Evolutionary conservation across 2,888 invertebrate genomes (phyloP).

Genomic region (Drosophila pullipes): DNA sequence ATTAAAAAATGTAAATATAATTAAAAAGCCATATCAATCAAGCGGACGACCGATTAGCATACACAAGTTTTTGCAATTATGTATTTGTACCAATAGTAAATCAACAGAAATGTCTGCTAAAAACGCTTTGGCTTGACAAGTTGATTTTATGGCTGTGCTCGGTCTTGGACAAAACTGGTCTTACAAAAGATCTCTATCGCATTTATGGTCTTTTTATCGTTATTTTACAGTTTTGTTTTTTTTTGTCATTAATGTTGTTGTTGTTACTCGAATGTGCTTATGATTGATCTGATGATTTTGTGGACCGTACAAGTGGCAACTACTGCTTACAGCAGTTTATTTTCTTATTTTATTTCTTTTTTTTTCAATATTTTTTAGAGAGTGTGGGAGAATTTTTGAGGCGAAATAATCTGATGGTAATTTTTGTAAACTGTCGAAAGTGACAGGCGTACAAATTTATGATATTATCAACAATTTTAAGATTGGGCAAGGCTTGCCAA

Average conservation of each 20-base stretch:
- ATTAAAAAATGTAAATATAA: constrained; percentile 71
- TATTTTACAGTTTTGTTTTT: constrained; percentile 50
- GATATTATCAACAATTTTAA: constrained; percentile 24
- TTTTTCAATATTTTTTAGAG: constrained; percentile 43
- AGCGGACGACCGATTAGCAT: constrained; percentile 70
- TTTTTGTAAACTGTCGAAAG: constrained; percentile 69
- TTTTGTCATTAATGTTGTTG: constrained; percentile 7
- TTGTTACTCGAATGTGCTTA: constrained; percentile 52
- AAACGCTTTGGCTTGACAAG: constrained; percentile 70
- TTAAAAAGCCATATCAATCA: constrained; percentile 72
- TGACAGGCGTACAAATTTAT: constrained; percentile 68
- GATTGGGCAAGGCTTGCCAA: constrained; percentile 26
- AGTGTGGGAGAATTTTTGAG: constrained; percentile 77
- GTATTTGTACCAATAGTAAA: constrained; percentile 64
- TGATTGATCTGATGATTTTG: constrained; percentile 78
- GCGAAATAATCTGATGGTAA: constrained; percentile 68
- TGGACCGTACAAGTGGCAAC: constrained; percentile 65
- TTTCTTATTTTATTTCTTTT: neutral
- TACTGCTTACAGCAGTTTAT: constrained; percentile 49
- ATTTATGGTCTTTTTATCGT: constrained; percentile 73
- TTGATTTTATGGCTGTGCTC: constrained; percentile 50
- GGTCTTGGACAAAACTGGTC: constrained; percentile 66
- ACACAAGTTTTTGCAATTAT: constrained; percentile 79
- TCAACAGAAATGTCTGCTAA: constrained; percentile 74
- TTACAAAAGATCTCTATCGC: constrained; percentile 77